A percentile compares a stretch with the other conserved stretches of the same genome.
These are phyloP conservation scores for Orthochromis malagaraziensis DNA, from an alignment of 2,113 vertebrate genomes.

Conservation along the genomic window DNA sequence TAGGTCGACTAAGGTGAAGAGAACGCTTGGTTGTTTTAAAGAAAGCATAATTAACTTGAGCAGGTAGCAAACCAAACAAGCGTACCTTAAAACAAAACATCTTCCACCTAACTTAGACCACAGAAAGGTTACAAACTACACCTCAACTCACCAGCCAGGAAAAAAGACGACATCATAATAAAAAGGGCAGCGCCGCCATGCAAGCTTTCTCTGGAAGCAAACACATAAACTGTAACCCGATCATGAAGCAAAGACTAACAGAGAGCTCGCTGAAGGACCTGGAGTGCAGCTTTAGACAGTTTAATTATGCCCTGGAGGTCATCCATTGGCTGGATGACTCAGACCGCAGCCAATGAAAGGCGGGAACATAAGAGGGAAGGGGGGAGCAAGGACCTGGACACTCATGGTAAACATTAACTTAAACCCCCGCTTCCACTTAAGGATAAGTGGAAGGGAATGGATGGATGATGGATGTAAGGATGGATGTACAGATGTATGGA, in stretches of 20 bases:
- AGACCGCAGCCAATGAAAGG: background rate
- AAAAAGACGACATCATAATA: background rate
- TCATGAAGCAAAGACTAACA: background rate
- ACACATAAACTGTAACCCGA: background rate
- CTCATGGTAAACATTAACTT: background rate
- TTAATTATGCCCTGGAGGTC: background rate
- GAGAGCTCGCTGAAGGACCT: background rate
- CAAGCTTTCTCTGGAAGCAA: background rate
- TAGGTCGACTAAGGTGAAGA: background rate
- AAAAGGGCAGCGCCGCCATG: background rate
- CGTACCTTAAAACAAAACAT: background rate
- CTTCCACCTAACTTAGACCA: background rate
- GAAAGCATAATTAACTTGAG: background rate
- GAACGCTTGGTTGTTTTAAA: background rate
- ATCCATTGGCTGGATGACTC: background rate
- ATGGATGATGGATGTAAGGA: too few species aligned
- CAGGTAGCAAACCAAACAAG: background rate
- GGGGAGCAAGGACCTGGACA: background rate
- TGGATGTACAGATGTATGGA: accelerated
- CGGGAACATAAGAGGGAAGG: background rate
- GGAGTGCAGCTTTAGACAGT: background rate
- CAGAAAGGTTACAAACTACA: background rate
- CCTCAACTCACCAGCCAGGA: background rate
- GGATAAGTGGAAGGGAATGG: too few species aligned
- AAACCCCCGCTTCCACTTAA: accelerated